Conservation (phyloP, 2,113 vertebrate species). For the Notothenia coriiceps region DNA sequence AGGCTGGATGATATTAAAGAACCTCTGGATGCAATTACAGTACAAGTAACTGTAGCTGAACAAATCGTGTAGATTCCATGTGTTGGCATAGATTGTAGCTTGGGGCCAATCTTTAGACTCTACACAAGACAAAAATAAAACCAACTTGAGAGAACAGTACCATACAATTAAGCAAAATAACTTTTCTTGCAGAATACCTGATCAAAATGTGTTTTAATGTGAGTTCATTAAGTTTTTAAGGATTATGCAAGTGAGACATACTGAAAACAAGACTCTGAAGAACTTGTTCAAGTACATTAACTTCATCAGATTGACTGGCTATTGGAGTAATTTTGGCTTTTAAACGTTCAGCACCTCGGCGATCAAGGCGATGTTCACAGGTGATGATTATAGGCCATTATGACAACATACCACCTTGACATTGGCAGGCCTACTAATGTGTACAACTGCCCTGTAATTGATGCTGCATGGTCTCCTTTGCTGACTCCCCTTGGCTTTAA, state of each 20-base stretch:
- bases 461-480: constrained; percentile 55
- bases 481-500: constrained; percentile 57
- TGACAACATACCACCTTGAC: constrained; percentile 61
- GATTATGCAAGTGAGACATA: not conserved
- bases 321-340: not conserved
- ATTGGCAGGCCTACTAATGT: constrained; percentile 46
- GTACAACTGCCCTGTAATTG: constrained; percentile 58
- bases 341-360: not conserved
- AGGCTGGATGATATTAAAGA: constrained; percentile 18
- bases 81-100: constrained; percentile 5
- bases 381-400: constrained; percentile 27
- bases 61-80: constrained; percentile 40
- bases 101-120: constrained; percentile 27
- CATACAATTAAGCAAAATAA: not conserved
- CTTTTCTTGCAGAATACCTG: not conserved
- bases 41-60: constrained; percentile 30
- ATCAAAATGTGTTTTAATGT: not conserved
- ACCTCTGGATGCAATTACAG: constrained; percentile 55
- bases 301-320: not conserved
- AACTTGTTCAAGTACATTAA: not conserved
- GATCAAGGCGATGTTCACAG: not conserved
- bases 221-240: not conserved
- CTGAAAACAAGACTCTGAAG: not conserved
- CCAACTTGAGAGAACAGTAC: constrained; percentile 15
- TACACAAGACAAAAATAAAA: constrained; percentile 15